Evolutionary conservation across 2,888 invertebrate species (phyloP).

Genomic region (Hipparchia semele): DNA sequence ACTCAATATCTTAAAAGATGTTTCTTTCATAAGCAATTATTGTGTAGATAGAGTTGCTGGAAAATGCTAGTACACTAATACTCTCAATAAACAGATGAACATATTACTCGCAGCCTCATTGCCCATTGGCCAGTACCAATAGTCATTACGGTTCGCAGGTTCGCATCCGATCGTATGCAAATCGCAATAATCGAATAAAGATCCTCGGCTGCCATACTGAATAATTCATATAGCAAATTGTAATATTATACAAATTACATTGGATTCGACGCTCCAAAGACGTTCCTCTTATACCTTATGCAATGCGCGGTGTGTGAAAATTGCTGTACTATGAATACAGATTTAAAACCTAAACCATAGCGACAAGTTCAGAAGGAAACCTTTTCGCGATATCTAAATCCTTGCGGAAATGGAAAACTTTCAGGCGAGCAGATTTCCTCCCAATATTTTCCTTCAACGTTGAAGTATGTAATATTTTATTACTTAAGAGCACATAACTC

Average conservation of each 20-base stretch:
- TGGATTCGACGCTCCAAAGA: slow-evolving; percentile 66
- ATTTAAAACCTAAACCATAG: neutral
- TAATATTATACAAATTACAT: slow-evolving; percentile 74
- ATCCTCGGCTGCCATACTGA: slow-evolving; percentile 62
- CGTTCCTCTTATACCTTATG: slow-evolving; percentile 46
- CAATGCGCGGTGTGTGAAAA: slow-evolving; percentile 36
- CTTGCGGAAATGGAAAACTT: neutral
- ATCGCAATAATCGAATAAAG: slow-evolving; percentile 62
- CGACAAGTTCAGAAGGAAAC: neutral
- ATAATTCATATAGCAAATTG: slow-evolving; percentile 78
- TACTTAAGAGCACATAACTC: too few relatives aligned
- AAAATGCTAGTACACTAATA: too few relatives aligned
- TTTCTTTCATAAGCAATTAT: too few relatives aligned
- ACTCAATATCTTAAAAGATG: too few relatives aligned
- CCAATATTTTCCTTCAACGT: too few relatives aligned
- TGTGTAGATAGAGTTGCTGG: too few relatives aligned
- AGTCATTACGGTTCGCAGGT: slow-evolving; percentile 18
- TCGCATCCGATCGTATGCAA: slow-evolving; percentile 32
- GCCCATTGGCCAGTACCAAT: neutral
- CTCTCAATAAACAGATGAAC: neutral
- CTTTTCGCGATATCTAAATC: neutral
- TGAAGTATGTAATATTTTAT: too few relatives aligned
- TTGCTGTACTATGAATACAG: slow-evolving; percentile 39
- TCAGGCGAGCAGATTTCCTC: too few relatives aligned
- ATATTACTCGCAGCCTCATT: neutral